Evolutionary conservation across 2,113 vertebrate genomes (phyloP).

Genomic region (Azemiops feae): DNA sequence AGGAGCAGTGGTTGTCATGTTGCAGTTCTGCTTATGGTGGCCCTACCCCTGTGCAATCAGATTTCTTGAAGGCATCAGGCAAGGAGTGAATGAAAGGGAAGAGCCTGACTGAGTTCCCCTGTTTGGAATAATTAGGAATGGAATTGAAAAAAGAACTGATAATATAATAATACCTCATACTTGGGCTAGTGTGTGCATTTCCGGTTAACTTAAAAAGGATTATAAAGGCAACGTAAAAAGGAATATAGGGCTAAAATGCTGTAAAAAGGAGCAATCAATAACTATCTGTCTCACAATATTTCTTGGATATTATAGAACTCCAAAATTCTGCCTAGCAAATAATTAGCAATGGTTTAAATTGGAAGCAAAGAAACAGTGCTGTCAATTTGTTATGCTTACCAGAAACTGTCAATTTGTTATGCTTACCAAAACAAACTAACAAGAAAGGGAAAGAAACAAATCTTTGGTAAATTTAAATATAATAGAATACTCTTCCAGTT

Average conservation of each 20-base stretch:
- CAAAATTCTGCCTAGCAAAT: background rate
- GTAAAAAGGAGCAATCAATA: background rate
- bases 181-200: background rate
- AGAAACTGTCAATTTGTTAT: background rate
- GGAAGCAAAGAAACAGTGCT: conserved; percentile 12
- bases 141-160: background rate
- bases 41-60: background rate
- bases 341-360: conserved; percentile 28
- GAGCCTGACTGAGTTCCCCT: background rate
- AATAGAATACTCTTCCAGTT: conserved; percentile 10
- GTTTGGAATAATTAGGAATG: background rate
- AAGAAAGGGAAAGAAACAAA: conserved; percentile 25
- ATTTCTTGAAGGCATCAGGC: background rate
- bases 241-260: background rate
- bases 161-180: background rate
- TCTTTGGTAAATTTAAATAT: background rate
- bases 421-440: conserved; percentile 1
- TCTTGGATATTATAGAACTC: conserved; percentile 15
- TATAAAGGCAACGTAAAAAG: background rate
- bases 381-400: background rate
- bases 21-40: background rate
- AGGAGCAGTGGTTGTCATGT: background rate
- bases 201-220: background rate
- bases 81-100: background rate
- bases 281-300: background rate